Conservation (phyloP, 1,140 invertebrate genomes). For the Laupala kohalensis region DNA sequence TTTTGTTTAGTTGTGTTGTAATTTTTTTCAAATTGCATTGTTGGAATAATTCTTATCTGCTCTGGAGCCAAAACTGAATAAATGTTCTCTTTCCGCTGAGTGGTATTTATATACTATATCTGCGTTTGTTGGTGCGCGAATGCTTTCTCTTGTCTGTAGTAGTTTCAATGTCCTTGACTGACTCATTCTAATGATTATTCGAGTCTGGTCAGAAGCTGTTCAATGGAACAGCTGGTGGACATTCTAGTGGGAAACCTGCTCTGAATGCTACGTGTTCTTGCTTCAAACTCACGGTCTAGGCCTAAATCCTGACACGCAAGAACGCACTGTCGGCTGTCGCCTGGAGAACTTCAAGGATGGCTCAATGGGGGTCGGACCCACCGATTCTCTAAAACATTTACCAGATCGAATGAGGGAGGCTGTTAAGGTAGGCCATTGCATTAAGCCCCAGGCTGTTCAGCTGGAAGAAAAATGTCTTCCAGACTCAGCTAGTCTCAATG, state of each 20-base stretch:
- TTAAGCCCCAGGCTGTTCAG: neutral
- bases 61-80: neutral
- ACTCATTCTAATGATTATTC: neutral
- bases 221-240: neutral
- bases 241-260: neutral
- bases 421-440: slow-evolving; percentile 29
- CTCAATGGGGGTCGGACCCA: slow-evolving; percentile 34
- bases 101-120: neutral
- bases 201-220: neutral
- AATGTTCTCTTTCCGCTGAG: neutral
- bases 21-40: no score
- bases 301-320: slow-evolving; percentile 21
- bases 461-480: neutral
- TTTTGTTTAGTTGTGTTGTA: no score
- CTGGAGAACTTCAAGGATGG: slow-evolving; percentile 40
- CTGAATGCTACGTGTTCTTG: slow-evolving; percentile 4
- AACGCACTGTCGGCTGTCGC: slow-evolving; percentile 41
- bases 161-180: neutral
- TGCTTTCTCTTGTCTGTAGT: neutral
- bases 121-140: neutral
- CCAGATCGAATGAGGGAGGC: slow-evolving; percentile 35
- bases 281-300: slow-evolving; percentile 19
- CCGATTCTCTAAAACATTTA: slow-evolving; percentile 36
- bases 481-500: neutral
- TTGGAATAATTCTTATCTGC: no score